Evolutionary conservation across 2,113 vertebrate genomes (phyloP).

Genomic region (Strix uralensis): DNA sequence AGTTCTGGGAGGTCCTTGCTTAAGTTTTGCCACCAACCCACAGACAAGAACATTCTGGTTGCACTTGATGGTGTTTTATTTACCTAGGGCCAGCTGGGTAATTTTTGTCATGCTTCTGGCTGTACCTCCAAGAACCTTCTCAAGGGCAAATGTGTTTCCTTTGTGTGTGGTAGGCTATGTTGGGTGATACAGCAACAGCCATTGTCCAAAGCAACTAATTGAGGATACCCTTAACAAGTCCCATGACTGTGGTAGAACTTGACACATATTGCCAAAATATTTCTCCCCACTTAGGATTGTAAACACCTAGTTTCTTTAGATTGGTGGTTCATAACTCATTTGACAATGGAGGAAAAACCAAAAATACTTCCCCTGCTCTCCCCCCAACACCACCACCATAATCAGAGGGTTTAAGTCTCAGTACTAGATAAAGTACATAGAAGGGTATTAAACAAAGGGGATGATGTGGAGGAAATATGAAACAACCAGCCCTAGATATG

Average conservation of each 20-base stretch:
- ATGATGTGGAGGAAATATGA: background rate
- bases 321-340: background rate
- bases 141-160: background rate
- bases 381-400: background rate
- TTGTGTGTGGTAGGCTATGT: rapidly evolving
- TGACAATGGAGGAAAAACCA: background rate
- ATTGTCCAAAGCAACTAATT: background rate
- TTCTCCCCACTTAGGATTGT: background rate
- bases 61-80: background rate
- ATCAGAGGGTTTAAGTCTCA: background rate
- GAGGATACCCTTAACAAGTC: background rate
- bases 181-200: background rate
- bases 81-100: background rate
- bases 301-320: background rate
- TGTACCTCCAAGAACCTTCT: background rate
- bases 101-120: background rate
- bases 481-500: background rate
- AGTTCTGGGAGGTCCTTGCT: background rate
- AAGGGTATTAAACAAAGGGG: background rate
- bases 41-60: background rate
- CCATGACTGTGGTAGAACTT: background rate
- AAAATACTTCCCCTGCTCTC: background rate
- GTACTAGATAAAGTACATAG: background rate
- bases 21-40: background rate
- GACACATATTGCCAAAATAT: background rate